These are phyloP conservation scores for Pontoporia blainvillei DNA, from an alignment of 2,113 vertebrate species.

Conservation along the genomic window DNA sequence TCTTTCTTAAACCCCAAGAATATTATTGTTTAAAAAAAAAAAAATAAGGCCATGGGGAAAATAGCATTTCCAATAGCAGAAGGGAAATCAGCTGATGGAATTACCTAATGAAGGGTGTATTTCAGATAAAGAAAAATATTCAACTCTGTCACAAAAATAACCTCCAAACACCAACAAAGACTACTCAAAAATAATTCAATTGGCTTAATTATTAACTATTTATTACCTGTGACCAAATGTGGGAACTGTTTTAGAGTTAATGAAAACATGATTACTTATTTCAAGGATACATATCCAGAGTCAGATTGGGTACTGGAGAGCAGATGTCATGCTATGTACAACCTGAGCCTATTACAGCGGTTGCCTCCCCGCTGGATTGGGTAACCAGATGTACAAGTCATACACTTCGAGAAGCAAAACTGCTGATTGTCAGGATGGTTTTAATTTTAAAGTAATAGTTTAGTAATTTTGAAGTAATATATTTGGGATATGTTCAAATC, in stretches of 20 bases:
- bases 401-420: constrained; percentile 28
- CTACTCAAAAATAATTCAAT: not conserved
- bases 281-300: constrained; percentile 35
- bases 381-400: constrained; percentile 45
- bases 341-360: constrained; percentile 32
- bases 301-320: not conserved
- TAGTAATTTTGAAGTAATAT: constrained; percentile 13
- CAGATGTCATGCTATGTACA: constrained; percentile 14
- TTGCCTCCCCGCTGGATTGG: constrained; percentile 42
- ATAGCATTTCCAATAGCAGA: not conserved
- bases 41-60: constrained; percentile 18
- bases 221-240: constrained; percentile 51
- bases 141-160: not conserved
- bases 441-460: constrained; percentile 39
- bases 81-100: not conserved
- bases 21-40: not conserved
- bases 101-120: not conserved
- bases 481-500: not conserved
- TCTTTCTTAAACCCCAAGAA: not conserved
- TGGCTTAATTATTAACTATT: constrained; percentile 35
- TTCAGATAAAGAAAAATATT: not conserved
- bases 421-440: not conserved
- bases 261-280: constrained; percentile 57
- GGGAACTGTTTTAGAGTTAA: constrained; percentile 36
- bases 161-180: not conserved